A percentile compares a stretch with the other conserved stretches of the same genome.
Evolutionary conservation across 2,797 vertebrate species (phyloP).

Genomic region (Micrastur ruficollis): DNA sequence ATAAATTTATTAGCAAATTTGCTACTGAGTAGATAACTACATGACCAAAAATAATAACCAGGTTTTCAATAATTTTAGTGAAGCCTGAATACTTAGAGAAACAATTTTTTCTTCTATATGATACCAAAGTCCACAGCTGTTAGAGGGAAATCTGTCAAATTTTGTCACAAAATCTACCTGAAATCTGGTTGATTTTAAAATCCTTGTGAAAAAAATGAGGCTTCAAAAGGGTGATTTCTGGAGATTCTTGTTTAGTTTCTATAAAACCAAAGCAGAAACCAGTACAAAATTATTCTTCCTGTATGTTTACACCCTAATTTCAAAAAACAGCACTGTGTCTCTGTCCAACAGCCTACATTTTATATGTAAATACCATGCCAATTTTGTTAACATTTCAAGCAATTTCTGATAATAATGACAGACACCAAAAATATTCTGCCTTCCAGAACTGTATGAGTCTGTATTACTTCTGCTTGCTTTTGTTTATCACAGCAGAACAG

Average conservation of each 20-base stretch:
- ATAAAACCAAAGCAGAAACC: not conserved
- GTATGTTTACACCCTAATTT: not conserved
- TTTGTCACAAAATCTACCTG: not conserved
- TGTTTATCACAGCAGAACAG: not conserved
- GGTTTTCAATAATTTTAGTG: not conserved
- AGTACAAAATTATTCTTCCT: not conserved
- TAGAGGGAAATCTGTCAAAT: not conserved
- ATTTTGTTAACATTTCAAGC: not conserved
- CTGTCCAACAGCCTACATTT: not conserved
- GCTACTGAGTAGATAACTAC: not conserved
- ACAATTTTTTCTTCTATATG: not conserved
- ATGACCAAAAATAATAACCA: not conserved
- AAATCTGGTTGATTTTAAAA: not conserved
- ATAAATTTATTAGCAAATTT: not conserved
- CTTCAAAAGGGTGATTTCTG: not conserved
- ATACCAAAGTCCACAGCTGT: not conserved
- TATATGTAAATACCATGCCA: not conserved
- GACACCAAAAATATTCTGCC: not conserved
- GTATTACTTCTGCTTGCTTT: not conserved
- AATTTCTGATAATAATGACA: not conserved
- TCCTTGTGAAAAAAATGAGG: not conserved
- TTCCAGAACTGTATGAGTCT: not conserved
- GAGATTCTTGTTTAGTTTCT: not conserved
- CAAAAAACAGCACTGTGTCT: not conserved
- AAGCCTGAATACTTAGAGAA: not conserved